Evolutionary conservation across 2,888 invertebrate genomes (phyloP).

Genomic region (Colostygia pectinataria): DNA sequence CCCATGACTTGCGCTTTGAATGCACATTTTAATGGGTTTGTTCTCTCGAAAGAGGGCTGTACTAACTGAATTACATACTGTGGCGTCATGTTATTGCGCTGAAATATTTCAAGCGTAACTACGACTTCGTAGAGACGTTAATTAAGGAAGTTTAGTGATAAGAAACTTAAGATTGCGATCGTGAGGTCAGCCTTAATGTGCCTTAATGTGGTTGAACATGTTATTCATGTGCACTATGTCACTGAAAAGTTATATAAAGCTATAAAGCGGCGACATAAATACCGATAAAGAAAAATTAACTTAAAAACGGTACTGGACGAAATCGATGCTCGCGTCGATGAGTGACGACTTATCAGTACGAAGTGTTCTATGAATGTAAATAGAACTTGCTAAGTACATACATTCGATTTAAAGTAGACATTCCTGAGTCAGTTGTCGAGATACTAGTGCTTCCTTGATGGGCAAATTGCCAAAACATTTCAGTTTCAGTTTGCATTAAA

Average conservation of each 20-base stretch:
- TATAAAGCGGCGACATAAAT: no score
- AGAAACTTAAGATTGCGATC: conserved; percentile 18
- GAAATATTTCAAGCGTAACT: conserved; percentile 43
- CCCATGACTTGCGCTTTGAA: conserved; percentile 77
- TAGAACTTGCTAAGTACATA: no score
- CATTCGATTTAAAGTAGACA: no score
- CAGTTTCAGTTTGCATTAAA: no score
- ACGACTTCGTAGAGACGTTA: conserved; percentile 10
- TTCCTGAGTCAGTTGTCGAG: no score
- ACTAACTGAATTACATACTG: conserved; percentile 31
- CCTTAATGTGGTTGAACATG: background rate
- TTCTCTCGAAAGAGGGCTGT: conserved; percentile 47
- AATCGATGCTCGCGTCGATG: no score
- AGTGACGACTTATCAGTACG: no score
- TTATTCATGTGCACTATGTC: conserved; percentile 2
- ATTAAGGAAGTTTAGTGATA: conserved; percentile 25
- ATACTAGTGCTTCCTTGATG: no score
- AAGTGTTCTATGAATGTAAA: no score
- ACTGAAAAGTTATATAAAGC: background rate
- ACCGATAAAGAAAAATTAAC: no score
- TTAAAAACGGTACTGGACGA: no score
- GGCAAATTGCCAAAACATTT: no score
- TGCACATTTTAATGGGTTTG: conserved; percentile 74
- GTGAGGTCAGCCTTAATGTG: conserved; percentile 19
- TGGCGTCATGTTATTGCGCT: conserved; percentile 47